These are phyloP conservation scores for Zaprionus taronus DNA, from an alignment of 1,140 invertebrate genomes.

Conservation along the genomic window DNA sequence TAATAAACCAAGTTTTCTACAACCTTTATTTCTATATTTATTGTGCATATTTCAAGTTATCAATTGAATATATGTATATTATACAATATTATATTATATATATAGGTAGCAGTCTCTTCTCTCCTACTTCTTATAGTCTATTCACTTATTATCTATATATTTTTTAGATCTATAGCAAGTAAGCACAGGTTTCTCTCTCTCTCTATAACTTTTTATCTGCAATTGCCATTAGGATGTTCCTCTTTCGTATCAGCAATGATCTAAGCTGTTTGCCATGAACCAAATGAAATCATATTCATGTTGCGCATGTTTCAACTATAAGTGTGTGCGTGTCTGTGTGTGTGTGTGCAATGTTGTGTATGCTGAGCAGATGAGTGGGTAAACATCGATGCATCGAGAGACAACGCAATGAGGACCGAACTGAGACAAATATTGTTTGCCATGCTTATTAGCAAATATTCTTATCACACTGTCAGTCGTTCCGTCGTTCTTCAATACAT, in stretches of 20 bases:
- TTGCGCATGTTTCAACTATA: conserved; percentile 26
- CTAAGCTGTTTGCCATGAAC: conserved; percentile 14
- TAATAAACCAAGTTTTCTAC: no score
- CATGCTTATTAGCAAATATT: conserved; percentile 78
- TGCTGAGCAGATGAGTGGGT: conserved; percentile 46
- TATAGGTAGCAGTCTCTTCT: no score
- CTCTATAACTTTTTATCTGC: neutral
- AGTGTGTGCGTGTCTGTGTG: neutral
- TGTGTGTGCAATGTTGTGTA: conserved; percentile 11
- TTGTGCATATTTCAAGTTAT: no score
- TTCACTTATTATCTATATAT: no score
- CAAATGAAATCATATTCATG: conserved; percentile 47
- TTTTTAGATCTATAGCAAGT: neutral
- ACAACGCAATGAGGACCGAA: conserved; percentile 9
- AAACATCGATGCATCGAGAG: conserved; percentile 30
- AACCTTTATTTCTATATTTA: no score
- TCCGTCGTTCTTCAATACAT: conserved; percentile 23
- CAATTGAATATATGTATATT: no score
- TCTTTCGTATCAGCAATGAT: neutral
- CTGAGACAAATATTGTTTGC: conserved; percentile 55
- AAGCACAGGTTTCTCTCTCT: neutral
- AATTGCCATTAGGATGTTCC: neutral
- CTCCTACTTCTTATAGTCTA: no score
- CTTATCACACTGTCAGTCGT: conserved; percentile 55
- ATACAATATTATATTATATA: no score